Evolutionary conservation across 2,888 invertebrate genomes (phyloP).

Genomic region (Priocnemis perturbator): DNA sequence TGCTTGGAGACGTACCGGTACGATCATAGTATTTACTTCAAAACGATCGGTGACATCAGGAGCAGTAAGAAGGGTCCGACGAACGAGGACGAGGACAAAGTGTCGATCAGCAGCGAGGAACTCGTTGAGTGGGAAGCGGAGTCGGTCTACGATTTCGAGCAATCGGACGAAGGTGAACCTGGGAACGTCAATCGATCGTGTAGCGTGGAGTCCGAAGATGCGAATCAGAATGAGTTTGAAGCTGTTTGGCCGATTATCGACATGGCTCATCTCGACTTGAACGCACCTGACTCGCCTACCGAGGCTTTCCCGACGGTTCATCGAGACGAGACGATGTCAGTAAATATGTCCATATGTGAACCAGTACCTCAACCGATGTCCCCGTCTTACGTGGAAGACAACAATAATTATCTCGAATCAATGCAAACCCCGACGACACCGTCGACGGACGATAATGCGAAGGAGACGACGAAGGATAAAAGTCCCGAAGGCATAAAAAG

Average conservation of each 20-base stretch:
- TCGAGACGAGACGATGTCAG: too few species aligned
- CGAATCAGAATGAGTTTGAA: constrained; percentile 2
- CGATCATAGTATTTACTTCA: constrained; percentile 73
- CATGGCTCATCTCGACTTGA: constrained; percentile 47
- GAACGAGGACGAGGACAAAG: constrained; percentile 26
- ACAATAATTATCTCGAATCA: constrained; percentile 19
- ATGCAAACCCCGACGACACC: background rate
- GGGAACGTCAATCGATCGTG: constrained; percentile 7
- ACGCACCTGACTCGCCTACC: constrained; percentile 12
- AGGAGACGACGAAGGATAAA: constrained; percentile 14
- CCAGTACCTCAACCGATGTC: background rate
- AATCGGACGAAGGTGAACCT: constrained; percentile 8
- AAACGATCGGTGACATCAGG: constrained; percentile 70
- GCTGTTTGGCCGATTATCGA: constrained; percentile 57
- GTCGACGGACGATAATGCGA: background rate
- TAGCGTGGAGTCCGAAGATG: background rate
- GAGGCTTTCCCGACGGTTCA: too few species aligned
- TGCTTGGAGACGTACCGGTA: constrained; percentile 70
- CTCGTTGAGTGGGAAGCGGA: constrained; percentile 47
- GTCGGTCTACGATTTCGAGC: constrained; percentile 24
- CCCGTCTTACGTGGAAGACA: background rate
- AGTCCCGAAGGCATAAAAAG: background rate
- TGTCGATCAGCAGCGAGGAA: constrained; percentile 51
- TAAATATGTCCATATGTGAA: too few species aligned
- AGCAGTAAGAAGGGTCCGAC: constrained; percentile 47